Percentiles rank a stretch among this genome's conserved stretches.
phyloP scores from a whole-genome alignment of 2,888 invertebrate species.

The Lochmaea capreae region DNA sequence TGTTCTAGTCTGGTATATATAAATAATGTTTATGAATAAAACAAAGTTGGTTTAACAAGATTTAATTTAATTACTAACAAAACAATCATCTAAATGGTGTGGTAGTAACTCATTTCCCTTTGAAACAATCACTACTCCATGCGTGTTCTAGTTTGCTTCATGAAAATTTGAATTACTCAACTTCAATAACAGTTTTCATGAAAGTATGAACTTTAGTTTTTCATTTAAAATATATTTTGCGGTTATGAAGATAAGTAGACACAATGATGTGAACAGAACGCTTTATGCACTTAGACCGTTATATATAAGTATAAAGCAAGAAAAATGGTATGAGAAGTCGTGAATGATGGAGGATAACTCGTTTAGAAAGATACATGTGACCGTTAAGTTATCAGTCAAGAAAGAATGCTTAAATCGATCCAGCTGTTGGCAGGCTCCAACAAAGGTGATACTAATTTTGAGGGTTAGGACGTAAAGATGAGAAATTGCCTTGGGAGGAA shows the following conservation, averaged over 20 bases:
- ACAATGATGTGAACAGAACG: constrained; percentile 8
- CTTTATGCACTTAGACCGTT: constrained; percentile 15
- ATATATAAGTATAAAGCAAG: constrained; percentile 5
- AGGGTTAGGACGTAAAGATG: background rate
- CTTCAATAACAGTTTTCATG: background rate
- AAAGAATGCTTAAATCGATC: constrained; percentile 28
- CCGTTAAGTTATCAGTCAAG: constrained; percentile 28
- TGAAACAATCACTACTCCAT: no score
- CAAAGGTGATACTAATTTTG: background rate
- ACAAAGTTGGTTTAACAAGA: no score
- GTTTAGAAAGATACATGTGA: constrained; percentile 20
- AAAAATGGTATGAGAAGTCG: constrained; percentile 2
- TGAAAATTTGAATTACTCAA: no score
- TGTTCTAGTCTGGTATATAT: no score
- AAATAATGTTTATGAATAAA: no score
- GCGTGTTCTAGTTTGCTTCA: no score
- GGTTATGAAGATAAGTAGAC: constrained; percentile 11
- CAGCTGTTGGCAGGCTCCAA: constrained; percentile 18
- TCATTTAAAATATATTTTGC: background rate
- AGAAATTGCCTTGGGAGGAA: background rate
- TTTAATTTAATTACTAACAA: no score
- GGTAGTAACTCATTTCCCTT: no score
- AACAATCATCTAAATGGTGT: no score
- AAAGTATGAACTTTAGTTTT: background rate
- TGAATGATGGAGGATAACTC: constrained; percentile 12